Evolutionary conservation across 2,888 invertebrate species (phyloP), one percentile per base, ranked within the genome.

Genomic region (Hoplodrina blanda): DNA sequence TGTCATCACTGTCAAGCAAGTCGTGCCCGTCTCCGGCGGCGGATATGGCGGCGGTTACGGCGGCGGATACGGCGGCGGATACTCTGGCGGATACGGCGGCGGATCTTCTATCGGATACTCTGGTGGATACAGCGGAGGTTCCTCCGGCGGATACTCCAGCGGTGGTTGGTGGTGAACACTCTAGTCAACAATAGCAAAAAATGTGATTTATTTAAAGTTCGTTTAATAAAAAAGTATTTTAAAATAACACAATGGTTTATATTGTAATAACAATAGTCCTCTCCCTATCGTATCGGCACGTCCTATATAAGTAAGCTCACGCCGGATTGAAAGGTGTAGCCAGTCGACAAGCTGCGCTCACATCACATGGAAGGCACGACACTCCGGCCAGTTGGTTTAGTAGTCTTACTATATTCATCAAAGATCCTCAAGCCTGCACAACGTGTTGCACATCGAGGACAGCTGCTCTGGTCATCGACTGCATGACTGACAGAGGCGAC

Each of bases 1-100:
- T 80, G 89, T 91, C 71, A 88, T 94, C 76, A 85, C 90, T 61
- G 91, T 89, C 76, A 86, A 90, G 78, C 87, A 90, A 80, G 82
- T 90, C 19, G 85, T 87, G 61, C 81, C 88, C 62, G 73, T 84
- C 68, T 87, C 88, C 60, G 50, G 62, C 56, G 50, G 63, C 60
- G 78, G 78, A 53, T 73, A 66, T 71, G 59, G 68, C 46, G 66
- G 74, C 25, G 70, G 69, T 33, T 64, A 56, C 72, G 46, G 73
- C 46, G 69, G 81, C 17, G 73, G 75, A 0, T 59, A 33, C 71
- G 54, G 68, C 15, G 72, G 73, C 5, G 76, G 80, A 10, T 79
- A 63, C 72, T 30, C 65, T 41, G 69, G 74, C 44, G 79, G 80
- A 46, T 68, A 57, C 61, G 50, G 61, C n/a, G 53, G 76, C 11